Evolutionary conservation across 1,140 invertebrate species (phyloP).

Genomic region (Bombus ignitus): DNA sequence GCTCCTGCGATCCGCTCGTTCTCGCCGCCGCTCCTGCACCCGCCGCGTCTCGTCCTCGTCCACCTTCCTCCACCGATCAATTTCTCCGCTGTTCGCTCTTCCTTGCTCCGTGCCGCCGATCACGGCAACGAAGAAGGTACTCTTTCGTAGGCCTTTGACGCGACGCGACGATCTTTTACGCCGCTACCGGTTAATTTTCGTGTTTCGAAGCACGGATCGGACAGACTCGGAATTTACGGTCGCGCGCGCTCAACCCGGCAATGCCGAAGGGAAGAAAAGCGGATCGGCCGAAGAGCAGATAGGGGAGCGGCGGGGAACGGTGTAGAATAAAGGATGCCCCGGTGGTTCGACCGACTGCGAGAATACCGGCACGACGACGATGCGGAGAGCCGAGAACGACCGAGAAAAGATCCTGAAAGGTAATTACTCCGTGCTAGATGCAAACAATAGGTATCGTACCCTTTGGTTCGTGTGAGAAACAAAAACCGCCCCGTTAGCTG

Average conservation of each 20-base stretch:
- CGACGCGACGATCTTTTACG: too few species aligned
- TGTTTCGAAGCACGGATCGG: not conserved
- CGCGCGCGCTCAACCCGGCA: not conserved
- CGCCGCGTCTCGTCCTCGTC: too few species aligned
- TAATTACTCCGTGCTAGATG: constrained; percentile 81
- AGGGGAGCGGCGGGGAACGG: not conserved
- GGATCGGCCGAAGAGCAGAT: not conserved
- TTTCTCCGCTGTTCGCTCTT: too few species aligned
- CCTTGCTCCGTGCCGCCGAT: too few species aligned
- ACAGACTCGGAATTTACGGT: not conserved
- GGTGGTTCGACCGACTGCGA: not conserved
- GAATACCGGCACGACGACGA: not conserved
- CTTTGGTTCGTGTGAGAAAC: constrained; percentile 80
- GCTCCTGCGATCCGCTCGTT: not conserved
- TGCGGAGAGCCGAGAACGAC: constrained; percentile 8
- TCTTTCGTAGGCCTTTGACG: too few species aligned
- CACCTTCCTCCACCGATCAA: too few species aligned
- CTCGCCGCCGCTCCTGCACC: not conserved
- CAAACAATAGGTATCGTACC: constrained; percentile 78
- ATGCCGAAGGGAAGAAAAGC: not conserved
- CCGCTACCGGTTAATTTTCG: not conserved
- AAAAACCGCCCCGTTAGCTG: constrained; percentile 67
- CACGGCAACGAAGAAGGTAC: too few species aligned
- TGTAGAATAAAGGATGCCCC: not conserved
- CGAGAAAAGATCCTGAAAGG: constrained; percentile 74